Conservation (phyloP, 2,888 invertebrate species). For the Elegia similella region DNA sequence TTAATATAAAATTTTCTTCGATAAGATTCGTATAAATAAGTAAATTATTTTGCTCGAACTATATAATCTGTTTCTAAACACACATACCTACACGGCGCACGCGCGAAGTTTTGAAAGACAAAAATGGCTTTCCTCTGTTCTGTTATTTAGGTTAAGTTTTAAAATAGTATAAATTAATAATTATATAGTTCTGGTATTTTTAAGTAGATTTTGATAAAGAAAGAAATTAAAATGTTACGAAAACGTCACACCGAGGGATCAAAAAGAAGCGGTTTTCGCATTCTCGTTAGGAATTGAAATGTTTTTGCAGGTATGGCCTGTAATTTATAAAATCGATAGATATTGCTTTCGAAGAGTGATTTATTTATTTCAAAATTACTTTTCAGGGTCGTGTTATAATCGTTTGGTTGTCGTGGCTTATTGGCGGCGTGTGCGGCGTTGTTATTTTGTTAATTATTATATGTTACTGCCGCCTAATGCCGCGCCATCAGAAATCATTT, state of each 20-base stretch:
- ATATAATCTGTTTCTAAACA: slow-evolving; percentile 21
- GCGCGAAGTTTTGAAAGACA: slow-evolving; percentile 45
- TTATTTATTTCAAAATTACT: slow-evolving; percentile 26
- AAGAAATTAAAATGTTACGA: slow-evolving; percentile 61
- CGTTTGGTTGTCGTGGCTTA: slow-evolving; percentile 80
- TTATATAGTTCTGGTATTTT: slow-evolving; percentile 41
- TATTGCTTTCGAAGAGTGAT: slow-evolving; percentile 20
- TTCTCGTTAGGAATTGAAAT: slow-evolving; percentile 69
- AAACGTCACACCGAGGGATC: slow-evolving; percentile 47
- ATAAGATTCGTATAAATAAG: no score
- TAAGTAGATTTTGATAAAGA: slow-evolving; percentile 42
- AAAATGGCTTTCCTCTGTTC: slow-evolving; percentile 29
- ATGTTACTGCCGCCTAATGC: slow-evolving; percentile 87
- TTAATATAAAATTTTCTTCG: no score
- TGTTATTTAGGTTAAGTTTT: slow-evolving; percentile 29
- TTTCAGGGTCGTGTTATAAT: slow-evolving; percentile 77
- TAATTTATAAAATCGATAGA: slow-evolving; percentile 44
- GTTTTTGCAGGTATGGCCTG: slow-evolving; percentile 67
- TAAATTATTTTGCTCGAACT: no score
- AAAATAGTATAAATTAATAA: slow-evolving; percentile 28
- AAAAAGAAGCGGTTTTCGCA: slow-evolving; percentile 62
- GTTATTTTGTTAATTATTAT: slow-evolving; percentile 83
- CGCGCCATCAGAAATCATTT: slow-evolving; percentile 85
- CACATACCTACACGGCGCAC: slow-evolving; percentile 26
- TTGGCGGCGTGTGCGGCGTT: slow-evolving; percentile 84